These are phyloP conservation scores for Leucoraja ocellata DNA, from an alignment of 2,797 vertebrate genomes.

Conservation along the genomic window DNA sequence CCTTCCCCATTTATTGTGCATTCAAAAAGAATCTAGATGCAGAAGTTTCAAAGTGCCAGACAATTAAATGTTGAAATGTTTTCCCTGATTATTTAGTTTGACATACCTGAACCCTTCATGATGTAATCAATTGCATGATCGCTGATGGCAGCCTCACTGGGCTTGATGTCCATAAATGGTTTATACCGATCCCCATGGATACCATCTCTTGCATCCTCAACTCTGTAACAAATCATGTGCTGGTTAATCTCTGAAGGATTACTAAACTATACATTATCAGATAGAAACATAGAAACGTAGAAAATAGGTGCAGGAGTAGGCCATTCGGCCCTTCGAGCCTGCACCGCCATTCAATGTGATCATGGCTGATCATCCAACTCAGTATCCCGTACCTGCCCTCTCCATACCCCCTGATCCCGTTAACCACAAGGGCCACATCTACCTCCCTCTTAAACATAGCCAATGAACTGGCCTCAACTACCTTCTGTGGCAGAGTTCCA, in stretches of 20 bases:
- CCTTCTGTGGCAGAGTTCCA: no score
- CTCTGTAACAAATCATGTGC: constrained; percentile 52
- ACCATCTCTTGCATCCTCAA: constrained; percentile 76
- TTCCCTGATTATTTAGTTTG: not conserved
- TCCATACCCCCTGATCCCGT: no score
- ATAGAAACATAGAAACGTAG: no score
- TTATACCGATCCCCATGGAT: constrained; percentile 74
- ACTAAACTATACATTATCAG: not conserved
- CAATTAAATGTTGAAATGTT: not conserved
- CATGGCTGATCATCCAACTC: no score
- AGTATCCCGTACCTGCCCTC: no score
- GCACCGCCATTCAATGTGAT: no score
- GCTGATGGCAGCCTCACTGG: constrained; percentile 63
- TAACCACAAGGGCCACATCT: no score
- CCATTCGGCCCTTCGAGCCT: no score
- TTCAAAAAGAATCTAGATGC: not conserved
- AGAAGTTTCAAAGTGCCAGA: not conserved
- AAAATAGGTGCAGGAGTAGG: no score
- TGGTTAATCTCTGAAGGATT: not conserved
- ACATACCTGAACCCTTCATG: constrained; percentile 67
- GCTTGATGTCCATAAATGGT: constrained; percentile 74
- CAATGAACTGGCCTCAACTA: no score
- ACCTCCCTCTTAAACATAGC: no score
- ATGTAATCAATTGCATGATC: constrained; percentile 67
- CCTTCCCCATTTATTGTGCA: not conserved